These are phyloP conservation scores for Coendou prehensilis DNA, from an alignment of 2,797 vertebrate species.

Conservation along the genomic window DNA sequence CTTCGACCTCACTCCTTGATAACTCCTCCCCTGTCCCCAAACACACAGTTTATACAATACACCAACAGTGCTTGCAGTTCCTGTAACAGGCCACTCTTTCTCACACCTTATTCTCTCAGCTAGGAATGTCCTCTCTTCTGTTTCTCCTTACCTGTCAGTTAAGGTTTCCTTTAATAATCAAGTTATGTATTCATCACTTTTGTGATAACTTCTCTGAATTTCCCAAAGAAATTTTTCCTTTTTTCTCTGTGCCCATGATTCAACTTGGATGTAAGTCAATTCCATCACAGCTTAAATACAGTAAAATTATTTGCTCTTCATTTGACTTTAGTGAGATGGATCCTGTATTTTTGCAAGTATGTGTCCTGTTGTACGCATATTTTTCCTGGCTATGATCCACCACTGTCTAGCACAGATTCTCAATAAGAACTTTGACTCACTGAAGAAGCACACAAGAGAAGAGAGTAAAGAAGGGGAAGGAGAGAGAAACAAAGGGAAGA, in stretches of 20 bases:
- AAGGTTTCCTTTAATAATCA: slow-evolving; percentile 24
- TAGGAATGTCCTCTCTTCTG: background rate
- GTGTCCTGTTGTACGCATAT: background rate
- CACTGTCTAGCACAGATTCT: background rate
- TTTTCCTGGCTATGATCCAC: background rate
- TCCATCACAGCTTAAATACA: background rate
- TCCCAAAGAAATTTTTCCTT: background rate
- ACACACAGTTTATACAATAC: background rate
- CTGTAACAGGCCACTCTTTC: background rate
- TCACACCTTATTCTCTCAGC: background rate
- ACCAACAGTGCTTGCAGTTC: background rate
- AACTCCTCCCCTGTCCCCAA: background rate
- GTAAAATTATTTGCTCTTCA: background rate
- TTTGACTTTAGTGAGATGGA: background rate
- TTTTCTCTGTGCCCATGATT: background rate
- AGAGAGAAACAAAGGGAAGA: background rate
- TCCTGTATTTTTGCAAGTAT: background rate
- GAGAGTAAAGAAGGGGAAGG: background rate
- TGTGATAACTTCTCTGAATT: background rate
- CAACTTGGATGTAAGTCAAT: background rate
- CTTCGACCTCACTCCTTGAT: background rate
- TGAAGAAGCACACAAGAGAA: background rate
- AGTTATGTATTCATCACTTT: background rate
- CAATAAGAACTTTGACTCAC: background rate
- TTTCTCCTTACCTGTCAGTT: background rate